Base-by-base conservation (phyloP, 2,797 vertebrate species). In the Sparus aurata region DNA sequence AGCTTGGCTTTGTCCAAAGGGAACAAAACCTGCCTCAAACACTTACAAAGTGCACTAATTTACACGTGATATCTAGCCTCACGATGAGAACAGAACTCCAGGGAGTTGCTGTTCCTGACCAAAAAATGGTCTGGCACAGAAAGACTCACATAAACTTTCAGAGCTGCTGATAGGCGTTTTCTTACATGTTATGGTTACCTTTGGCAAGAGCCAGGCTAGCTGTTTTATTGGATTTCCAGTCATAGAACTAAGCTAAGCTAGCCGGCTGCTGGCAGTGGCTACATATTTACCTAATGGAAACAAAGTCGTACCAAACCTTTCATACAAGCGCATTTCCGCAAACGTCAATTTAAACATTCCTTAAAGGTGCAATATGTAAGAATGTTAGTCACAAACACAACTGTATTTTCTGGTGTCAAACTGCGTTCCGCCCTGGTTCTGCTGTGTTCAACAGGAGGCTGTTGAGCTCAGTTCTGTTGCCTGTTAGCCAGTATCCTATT, bases 191-290 rank as follows among this genome's bases (percentile, higher is more conserved):
- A 38, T 9, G 34, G 34, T 38, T 38, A 38, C 34, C 34, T 38
- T 9, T 38, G 34, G 34, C 34, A 38, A 38, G 12, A 54, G 23
- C 23, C 12, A 60, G 53, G 30, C 20, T 4, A 25, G 13, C 2
- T 68, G 43, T 71, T 58, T 41, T 16, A 18, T 22, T 27, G 25
- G 73, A 11, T 41, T 27, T 27, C 20, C 16, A 60, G 18, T 62
- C 20, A 22, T 60, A 15, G 47, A 68, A 49, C 64, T 46, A 25
- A 64, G 18, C 20, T 43, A 55, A 25, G 41, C 53, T 70, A 18
- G 38, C 12, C 10, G 9, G 15, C 20, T 47, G 12, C 3, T 18
- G 13, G 25, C n/a, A 3, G n/a, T 18, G 13, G 11, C 27, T 20
- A 23, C 15, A 38, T 49, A 23, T 49, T 60, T 52, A 41, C 34